These are phyloP conservation scores for Boloria euphrosyne DNA, from an alignment of 2,888 invertebrate genomes.

Conservation along the genomic window DNA sequence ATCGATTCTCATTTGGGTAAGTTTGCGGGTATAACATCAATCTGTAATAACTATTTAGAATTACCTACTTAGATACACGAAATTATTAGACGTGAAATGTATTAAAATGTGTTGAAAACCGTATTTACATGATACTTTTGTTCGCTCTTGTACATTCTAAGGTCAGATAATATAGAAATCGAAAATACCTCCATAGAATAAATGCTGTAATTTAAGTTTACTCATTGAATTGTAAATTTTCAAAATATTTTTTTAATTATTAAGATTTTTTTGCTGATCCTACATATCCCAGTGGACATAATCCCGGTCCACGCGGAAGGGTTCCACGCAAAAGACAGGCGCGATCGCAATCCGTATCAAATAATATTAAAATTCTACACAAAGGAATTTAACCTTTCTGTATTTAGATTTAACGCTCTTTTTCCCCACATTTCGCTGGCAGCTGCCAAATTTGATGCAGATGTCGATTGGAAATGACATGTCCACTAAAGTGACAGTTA, in stretches of 20 bases:
- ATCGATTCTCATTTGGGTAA: too few species aligned
- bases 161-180: too few species aligned
- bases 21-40: too few species aligned
- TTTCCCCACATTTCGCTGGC: constrained; percentile 25
- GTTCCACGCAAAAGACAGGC: constrained; percentile 68
- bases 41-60: too few species aligned
- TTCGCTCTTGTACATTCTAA: too few species aligned
- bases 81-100: too few species aligned
- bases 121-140: too few species aligned
- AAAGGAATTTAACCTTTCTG: constrained; percentile 21
- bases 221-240: too few species aligned
- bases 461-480: constrained; percentile 45
- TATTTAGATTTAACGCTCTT: constrained; percentile 3
- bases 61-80: too few species aligned
- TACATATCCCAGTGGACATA: constrained; percentile 52
- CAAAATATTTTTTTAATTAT: too few species aligned
- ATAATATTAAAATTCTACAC: constrained; percentile 36
- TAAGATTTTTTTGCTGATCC: constrained; percentile 49
- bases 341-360: constrained; percentile 52
- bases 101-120: too few species aligned
- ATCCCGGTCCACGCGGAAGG: constrained; percentile 70
- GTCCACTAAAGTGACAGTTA: constrained; percentile 51
- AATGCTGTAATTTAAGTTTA: background rate
- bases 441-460: constrained; percentile 48
- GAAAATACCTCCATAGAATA: constrained; percentile 19